Evolutionary conservation across 1,140 invertebrate species (phyloP).

Genomic region (Drosophila tristis): DNA sequence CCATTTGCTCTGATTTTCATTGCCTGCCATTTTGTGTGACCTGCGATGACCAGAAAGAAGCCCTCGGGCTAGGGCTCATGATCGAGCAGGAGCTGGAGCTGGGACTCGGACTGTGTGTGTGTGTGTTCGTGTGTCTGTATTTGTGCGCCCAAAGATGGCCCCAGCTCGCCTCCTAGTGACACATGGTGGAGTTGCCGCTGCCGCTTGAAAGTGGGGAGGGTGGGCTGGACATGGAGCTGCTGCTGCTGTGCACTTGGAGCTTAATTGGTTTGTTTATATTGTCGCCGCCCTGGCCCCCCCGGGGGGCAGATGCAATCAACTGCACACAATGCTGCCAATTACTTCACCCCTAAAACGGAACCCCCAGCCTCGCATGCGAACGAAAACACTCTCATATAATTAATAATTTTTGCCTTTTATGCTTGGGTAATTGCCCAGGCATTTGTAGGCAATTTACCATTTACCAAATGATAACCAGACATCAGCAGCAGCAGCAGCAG

Average conservation of each 20-base stretch:
- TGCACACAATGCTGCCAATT: constrained; percentile 80
- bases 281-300: constrained; percentile 45
- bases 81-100: too few species aligned
- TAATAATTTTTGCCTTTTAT: constrained; percentile 81
- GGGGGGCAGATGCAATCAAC: constrained; percentile 76
- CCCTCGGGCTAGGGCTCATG: background rate
- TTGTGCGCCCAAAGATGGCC: too few species aligned
- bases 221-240: constrained; percentile 10
- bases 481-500: constrained; percentile 7
- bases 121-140: too few species aligned
- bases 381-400: constrained; percentile 51
- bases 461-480: constrained; percentile 73
- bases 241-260: constrained; percentile 51
- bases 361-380: background rate
- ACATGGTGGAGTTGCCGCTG: constrained; percentile 33
- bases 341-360: constrained; percentile 31
- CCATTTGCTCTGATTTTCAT: constrained; percentile 82
- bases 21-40: constrained; percentile 81
- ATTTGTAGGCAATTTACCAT: constrained; percentile 79
- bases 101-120: too few species aligned
- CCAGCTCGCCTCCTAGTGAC: constrained; percentile 7
- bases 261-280: constrained; percentile 83
- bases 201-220: background rate
- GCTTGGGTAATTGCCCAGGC: constrained; percentile 71
- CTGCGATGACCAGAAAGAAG: constrained; percentile 54